Base-by-base conservation (phyloP, 2,113 vertebrate species). In the Xenopus laevis region DNA sequence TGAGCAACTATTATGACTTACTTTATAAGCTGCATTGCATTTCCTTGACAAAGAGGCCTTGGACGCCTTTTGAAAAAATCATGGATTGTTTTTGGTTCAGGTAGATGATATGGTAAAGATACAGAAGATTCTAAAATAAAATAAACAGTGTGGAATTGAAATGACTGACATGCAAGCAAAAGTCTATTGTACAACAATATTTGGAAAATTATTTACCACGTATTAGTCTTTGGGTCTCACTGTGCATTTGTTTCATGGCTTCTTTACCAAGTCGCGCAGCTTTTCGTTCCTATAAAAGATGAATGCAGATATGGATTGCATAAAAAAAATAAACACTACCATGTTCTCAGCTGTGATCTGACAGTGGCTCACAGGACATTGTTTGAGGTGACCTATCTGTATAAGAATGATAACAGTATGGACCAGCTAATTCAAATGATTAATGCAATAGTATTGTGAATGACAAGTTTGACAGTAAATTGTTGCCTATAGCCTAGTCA, bases 101-200 rank as follows among this genome's bases (percentile, higher is more conserved):
- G 96, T 77, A 98, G 75, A 10, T 99, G 94, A 82, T 99, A 99
- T 0, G 96, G 96, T 68, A 99, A 88, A 75, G 95, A 95, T 5
- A 95, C 81, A 0, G 85, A 83, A 0, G 94, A 93, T 81, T 98
- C 97, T 99, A 71, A 2, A 44, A 68, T 30, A 59, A 33, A 33
- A 33, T 40, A 40, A 40, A 40, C 23, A 27, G 23, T 27, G 8
- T 17, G 47, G 13, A 27, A 52, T 23, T 13, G 27, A 45, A 13
- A 64, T 7, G 20, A 16, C 33, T 27, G 12, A 5, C 57, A 23
- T 62, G 27, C 23, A 45, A 5, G 8, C 6, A 40, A 21, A 71
- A 33, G 72, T 11, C 0, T 62, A 21, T 17, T 27, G 1, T 27
- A 27, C 23, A 27, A 27, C 23, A 27, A 13, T 62, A 13, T 3